Evolutionary conservation across 2,888 invertebrate species (phyloP), one percentile per base, ranked within the genome.

Genomic region (Metellina segmentata): DNA sequence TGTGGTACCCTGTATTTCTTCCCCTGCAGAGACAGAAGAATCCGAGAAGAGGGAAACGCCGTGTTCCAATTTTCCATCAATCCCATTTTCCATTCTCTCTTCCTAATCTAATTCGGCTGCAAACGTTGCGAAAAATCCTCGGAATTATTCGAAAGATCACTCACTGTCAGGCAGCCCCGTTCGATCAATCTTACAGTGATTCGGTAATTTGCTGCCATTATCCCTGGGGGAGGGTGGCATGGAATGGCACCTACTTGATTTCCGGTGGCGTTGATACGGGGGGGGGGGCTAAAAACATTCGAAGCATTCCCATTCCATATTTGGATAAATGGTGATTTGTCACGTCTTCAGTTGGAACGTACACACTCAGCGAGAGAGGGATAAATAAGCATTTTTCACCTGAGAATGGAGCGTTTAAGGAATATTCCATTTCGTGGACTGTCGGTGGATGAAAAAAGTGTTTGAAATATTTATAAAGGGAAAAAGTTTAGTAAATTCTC

Each of bases 201-300:
- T 88, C 81, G 72, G 87, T 81, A 88, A 88, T 88, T 88, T 88
- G 87, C 87, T 52, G 87, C 81, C 87, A 88, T 88, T 81, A 88
- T 74, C 87, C 81, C 61, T 82, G 75, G n/a, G 61, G 72, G 34
- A 53, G 83, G 74, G 70, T 6, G 78, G 78, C 34, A 81, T 8
- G 88, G 72, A 86, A 72, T 72, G 34, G 72, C n/a, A 61, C 75
- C 85, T 77, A 75, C 85, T 85, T 78, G 86, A 86, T 86, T 86
- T 77, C 61, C 69, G 81, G 72, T 20, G 49, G 53, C 70, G 81
- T 52, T 52, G 79, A 71, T 70, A 34, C 9, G 11, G 20, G 82
- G 53, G 70, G 71, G 70, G 51, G 48, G 83, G 19, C 75, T 49
- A 88, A 88, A 88, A 81, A 88, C 88, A 88, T 88, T 81, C 72